phyloP scores from a whole-genome alignment of 2,888 invertebrate species.

The Junonia oenone region DNA sequence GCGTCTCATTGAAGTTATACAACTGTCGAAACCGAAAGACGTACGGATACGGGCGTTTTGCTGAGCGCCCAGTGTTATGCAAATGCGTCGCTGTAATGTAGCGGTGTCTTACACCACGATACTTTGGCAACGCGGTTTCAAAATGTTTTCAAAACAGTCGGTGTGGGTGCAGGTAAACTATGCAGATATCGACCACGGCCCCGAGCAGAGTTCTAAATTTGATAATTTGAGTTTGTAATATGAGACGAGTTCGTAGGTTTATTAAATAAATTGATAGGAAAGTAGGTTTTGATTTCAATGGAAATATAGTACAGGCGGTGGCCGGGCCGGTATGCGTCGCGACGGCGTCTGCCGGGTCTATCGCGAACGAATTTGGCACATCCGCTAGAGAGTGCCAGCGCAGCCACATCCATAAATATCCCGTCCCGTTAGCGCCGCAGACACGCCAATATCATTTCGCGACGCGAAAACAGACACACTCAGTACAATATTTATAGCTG shows the following conservation, averaged over 20 bases:
- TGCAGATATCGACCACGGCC: slow-evolving; percentile 41
- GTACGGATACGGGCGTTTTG: slow-evolving; percentile 50
- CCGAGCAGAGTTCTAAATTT: slow-evolving; percentile 21
- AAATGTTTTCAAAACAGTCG: slow-evolving; percentile 70
- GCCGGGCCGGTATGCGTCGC: slow-evolving; percentile 70
- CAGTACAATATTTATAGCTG: background rate
- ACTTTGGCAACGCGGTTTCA: slow-evolving; percentile 71
- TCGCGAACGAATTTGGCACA: slow-evolving; percentile 76
- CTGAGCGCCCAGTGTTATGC: slow-evolving; percentile 69
- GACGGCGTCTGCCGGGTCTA: slow-evolving; percentile 72
- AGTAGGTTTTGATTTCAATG: slow-evolving; percentile 44
- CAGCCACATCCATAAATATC: slow-evolving; percentile 60
- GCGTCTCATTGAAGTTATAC: slow-evolving; percentile 49
- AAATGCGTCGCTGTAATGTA: slow-evolving; percentile 67
- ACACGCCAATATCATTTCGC: slow-evolving; percentile 38
- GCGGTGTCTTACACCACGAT: slow-evolving; percentile 68
- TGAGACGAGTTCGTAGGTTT: background rate
- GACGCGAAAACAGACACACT: slow-evolving; percentile 37
- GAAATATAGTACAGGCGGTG: slow-evolving; percentile 54
- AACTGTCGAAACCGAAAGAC: slow-evolving; percentile 53
- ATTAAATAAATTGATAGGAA: slow-evolving; percentile 32
- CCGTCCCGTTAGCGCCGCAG: slow-evolving; percentile 43
- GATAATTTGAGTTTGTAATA: background rate
- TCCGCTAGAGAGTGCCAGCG: slow-evolving; percentile 66
- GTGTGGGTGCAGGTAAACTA: slow-evolving; percentile 53